Evolutionary conservation across 2,113 vertebrate genomes (phyloP).

Genomic region (Agelaius phoeniceus): DNA sequence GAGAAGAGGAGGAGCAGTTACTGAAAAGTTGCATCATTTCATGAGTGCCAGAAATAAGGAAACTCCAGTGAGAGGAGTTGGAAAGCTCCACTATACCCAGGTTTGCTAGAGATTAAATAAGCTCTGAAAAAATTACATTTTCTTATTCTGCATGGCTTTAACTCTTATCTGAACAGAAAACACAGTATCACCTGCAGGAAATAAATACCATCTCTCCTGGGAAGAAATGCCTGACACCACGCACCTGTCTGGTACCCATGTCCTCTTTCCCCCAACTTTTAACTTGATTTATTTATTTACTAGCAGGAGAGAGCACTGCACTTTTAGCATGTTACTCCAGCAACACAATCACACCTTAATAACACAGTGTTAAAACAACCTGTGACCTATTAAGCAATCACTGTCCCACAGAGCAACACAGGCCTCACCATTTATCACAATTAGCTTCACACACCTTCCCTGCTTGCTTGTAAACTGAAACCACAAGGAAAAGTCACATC

Average conservation of each 20-base stretch:
- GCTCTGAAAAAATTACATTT: neutral
- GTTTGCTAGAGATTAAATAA: neutral
- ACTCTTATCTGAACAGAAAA: neutral
- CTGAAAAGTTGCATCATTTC: neutral
- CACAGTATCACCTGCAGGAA: neutral
- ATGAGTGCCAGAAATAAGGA: neutral
- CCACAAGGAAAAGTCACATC: neutral
- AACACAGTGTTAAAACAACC: neutral
- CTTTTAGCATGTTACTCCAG: neutral
- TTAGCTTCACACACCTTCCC: neutral
- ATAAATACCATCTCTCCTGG: neutral
- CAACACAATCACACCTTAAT: neutral
- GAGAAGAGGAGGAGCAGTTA: slow-evolving; percentile 20
- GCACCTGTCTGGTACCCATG: rapidly evolving
- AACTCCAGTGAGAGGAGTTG: neutral
- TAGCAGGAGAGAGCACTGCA: neutral
- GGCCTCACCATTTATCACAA: neutral
- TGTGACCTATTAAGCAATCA: neutral
- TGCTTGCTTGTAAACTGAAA: neutral
- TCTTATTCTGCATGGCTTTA: neutral
- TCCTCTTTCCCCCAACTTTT: neutral
- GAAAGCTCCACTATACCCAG: neutral
- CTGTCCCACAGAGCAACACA: neutral
- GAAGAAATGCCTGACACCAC: neutral
- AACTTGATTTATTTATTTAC: neutral